These are phyloP conservation scores for Steatocranus sp. DNA, from an alignment of 2,797 vertebrate species.

Conservation along the genomic window DNA sequence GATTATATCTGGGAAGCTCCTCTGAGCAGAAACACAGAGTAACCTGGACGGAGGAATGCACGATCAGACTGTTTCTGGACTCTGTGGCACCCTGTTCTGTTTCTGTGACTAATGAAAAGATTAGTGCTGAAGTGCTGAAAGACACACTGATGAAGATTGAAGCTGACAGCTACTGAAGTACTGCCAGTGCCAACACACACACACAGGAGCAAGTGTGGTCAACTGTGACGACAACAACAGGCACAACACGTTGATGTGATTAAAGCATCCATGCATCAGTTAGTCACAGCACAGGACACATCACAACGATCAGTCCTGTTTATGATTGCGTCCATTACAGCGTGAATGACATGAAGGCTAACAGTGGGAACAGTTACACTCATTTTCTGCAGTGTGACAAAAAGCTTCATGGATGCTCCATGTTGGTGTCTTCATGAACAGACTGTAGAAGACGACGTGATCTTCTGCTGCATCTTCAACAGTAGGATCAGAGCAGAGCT, in stretches of 20 bases:
- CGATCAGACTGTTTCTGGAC: neutral
- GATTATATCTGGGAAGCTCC: neutral
- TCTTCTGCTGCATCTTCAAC: constrained; percentile 26
- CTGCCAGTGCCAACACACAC: neutral
- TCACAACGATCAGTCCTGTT: neutral
- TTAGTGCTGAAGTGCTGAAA: constrained; percentile 8
- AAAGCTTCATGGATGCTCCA: constrained; percentile 14
- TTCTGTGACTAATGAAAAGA: neutral
- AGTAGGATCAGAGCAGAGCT: constrained; percentile 1
- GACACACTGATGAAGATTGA: constrained; percentile 34
- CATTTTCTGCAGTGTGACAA: constrained; percentile 43
- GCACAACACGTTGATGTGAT: constrained; percentile 31
- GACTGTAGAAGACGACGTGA: constrained; percentile 7
- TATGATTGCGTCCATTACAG: constrained; percentile 45
- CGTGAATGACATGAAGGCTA: constrained; percentile 57
- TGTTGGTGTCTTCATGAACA: constrained; percentile 30
- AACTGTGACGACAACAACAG: constrained; percentile 40
- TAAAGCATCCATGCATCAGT: constrained; percentile 51
- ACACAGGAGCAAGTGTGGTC: constrained; percentile 1
- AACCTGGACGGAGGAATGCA: neutral
- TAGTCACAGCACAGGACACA: constrained; percentile 21
- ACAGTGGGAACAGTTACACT: constrained; percentile 40
- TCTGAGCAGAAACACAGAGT: neutral
- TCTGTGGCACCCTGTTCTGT: neutral
- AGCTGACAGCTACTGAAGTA: constrained; percentile 39